Evolutionary conservation across 2,888 invertebrate genomes (phyloP).

Genomic region (Stenurella melanura): DNA sequence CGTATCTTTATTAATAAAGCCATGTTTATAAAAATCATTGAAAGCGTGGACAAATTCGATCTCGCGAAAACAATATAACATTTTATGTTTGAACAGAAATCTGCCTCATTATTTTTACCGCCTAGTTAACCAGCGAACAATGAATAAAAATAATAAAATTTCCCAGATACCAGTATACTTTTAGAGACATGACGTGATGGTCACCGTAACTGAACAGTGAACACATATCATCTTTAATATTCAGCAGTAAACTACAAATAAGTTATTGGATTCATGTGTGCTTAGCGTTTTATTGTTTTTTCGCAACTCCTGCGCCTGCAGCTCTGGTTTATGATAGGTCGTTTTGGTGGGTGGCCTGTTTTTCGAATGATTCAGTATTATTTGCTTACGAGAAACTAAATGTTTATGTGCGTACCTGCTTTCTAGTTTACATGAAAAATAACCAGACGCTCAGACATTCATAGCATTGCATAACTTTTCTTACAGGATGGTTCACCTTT

Average conservation of each 20-base stretch:
- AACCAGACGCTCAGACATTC: background rate
- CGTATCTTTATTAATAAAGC: too few species aligned
- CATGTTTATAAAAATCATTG: too few species aligned
- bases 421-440: background rate
- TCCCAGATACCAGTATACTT: conserved; percentile 1
- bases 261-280: background rate
- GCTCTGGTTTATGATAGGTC: background rate
- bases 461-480: background rate
- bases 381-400: background rate
- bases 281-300: background rate
- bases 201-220: background rate
- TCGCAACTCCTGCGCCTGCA: background rate
- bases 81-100: background rate
- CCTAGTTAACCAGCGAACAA: background rate
- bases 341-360: background rate
- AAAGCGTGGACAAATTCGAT: too few species aligned
- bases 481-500: background rate
- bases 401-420: background rate
- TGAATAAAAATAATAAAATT: background rate
- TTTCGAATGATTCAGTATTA: background rate
- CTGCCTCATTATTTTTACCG: background rate
- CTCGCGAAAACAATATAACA: background rate
- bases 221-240: background rate
- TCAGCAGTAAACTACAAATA: background rate
- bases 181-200: background rate